Percentiles rank a stretch among this genome's conserved stretches.
These are phyloP conservation scores for Anguilla marmorata DNA, from an alignment of 2,797 vertebrate genomes.

Conservation along the genomic window DNA sequence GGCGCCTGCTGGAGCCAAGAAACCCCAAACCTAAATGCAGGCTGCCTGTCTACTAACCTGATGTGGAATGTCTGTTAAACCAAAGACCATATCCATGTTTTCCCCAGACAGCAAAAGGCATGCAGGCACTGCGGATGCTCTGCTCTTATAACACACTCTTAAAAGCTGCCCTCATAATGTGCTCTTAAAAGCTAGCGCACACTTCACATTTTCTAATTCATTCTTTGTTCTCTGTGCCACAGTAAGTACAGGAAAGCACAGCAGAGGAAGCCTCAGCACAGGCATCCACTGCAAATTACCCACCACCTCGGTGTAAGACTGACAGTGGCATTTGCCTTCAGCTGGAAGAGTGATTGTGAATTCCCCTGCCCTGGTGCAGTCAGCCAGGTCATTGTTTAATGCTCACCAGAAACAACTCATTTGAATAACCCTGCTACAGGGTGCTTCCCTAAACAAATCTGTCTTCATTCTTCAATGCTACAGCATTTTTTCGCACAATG, in stretches of 20 bases:
- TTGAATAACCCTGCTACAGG: background rate
- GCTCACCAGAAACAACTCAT: background rate
- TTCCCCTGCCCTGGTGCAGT: background rate
- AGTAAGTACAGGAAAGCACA: background rate
- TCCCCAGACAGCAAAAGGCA: background rate
- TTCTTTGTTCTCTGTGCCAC: background rate
- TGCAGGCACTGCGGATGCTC: background rate
- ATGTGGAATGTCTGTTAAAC: conserved; percentile 33
- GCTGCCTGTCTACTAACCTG: background rate
- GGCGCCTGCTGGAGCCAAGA: background rate
- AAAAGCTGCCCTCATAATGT: background rate
- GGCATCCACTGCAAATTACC: conserved; percentile 7
- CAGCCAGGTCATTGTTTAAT: background rate
- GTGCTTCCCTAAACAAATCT: background rate
- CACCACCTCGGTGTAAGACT: background rate
- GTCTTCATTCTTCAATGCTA: background rate
- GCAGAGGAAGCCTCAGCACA: background rate
- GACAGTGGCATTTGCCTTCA: conserved; percentile 19
- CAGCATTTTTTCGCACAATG: background rate
- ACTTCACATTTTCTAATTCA: background rate
- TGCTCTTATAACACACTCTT: background rate
- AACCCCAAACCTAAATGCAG: background rate
- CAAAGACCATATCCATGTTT: conserved; percentile 21
- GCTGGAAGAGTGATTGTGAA: background rate
- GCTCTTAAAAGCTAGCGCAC: background rate